phyloP scores from a whole-genome alignment of 2,888 invertebrate species.

The Aethes cnicana region DNA sequence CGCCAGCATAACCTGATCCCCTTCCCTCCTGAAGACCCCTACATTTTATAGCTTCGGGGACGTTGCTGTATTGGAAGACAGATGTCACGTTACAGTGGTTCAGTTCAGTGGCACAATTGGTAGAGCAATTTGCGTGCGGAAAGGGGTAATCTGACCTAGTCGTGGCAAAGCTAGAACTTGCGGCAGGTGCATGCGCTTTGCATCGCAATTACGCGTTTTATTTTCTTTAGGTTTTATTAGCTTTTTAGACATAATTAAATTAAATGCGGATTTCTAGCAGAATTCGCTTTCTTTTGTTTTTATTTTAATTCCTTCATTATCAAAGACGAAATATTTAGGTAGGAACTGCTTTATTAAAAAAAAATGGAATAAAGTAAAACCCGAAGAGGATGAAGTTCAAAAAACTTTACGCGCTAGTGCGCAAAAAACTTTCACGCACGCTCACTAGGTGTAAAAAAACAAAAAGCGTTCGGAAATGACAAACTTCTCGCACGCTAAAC shows the following conservation, averaged over 20 bases:
- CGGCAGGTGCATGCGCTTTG: conserved; percentile 22
- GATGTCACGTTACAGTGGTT: conserved; percentile 42
- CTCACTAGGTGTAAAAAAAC: too few relatives aligned
- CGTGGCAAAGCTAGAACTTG: conserved; percentile 36
- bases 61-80: conserved; percentile 34
- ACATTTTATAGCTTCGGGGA: conserved; percentile 31
- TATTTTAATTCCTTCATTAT: background rate
- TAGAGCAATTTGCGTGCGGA: conserved; percentile 46
- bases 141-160: conserved; percentile 41
- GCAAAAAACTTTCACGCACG: too few relatives aligned
- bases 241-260: conserved; percentile 14
- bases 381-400: too few relatives aligned
- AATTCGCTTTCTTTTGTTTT: background rate
- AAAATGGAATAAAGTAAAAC: too few relatives aligned
- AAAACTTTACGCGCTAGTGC: too few relatives aligned
- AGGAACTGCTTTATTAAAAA: too few relatives aligned
- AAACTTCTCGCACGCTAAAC: too few relatives aligned
- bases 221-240: conserved; percentile 22
- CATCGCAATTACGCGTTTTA: conserved; percentile 14
- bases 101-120: conserved; percentile 38
- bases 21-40: conserved; percentile 33
- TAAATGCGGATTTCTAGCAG: background rate
- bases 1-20: conserved; percentile 41
- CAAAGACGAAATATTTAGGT: too few relatives aligned
- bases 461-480: too few relatives aligned